These are phyloP conservation scores for Sinocyclocheilus rhinocerous DNA, from an alignment of 2,113 vertebrate species.

Conservation along the genomic window DNA sequence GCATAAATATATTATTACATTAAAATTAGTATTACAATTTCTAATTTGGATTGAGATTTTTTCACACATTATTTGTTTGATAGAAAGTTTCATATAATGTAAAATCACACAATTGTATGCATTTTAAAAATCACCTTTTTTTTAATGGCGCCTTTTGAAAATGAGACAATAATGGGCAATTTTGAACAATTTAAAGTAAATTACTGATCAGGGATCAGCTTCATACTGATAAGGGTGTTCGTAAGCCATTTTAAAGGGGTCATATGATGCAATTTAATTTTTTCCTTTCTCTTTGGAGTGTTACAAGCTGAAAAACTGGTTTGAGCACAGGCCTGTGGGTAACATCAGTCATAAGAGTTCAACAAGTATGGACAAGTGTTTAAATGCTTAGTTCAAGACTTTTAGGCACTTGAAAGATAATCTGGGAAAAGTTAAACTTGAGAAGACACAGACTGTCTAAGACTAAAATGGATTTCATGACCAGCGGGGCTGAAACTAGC, in stretches of 20 bases:
- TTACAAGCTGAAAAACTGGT: constrained; percentile 39
- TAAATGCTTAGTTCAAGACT: neutral
- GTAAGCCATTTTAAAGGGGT: constrained; percentile 23
- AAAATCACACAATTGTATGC: neutral
- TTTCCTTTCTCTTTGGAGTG: too few relatives aligned
- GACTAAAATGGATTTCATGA: constrained; percentile 16
- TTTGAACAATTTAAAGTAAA: neutral
- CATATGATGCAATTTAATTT: too few relatives aligned
- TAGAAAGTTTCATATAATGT: neutral
- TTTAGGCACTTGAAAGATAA: neutral
- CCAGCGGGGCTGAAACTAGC: constrained; percentile 13
- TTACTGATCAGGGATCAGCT: constrained; percentile 9
- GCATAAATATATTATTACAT: neutral
- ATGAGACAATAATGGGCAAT: neutral
- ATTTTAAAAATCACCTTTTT: neutral
- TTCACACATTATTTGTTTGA: neutral
- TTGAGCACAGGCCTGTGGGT: neutral
- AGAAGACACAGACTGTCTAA: neutral
- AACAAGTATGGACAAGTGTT: constrained; percentile 26
- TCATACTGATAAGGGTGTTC: neutral
- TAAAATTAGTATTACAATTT: neutral
- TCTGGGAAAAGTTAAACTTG: constrained; percentile 9
- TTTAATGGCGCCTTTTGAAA: neutral
- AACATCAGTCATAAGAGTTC: neutral
- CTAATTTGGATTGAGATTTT: neutral